Base-by-base conservation (phyloP, 64 coral and sea anemone genomes). In the Anthopleura sola region DNA sequence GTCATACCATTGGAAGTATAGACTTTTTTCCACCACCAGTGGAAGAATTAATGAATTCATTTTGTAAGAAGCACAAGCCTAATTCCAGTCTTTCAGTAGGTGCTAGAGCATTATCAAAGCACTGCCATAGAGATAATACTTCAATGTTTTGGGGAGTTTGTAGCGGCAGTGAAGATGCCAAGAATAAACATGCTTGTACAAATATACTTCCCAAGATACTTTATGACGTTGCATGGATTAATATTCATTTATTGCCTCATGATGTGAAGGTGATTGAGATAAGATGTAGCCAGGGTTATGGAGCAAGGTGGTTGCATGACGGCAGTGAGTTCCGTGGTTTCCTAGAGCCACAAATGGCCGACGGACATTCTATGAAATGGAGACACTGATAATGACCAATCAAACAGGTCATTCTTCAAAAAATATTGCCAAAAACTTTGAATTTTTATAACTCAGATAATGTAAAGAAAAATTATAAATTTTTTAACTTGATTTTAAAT, bases 291-390 rank as follows among this genome's bases (percentile, higher is more conserved):
- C 55, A 88, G 38, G 95, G 92, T 2, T 98, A 98, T 84, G 95
- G 95, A 38, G 95, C 91, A 9, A 84, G 95, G 5, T 98, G 95
- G 95, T 85, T 86, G 20, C 23, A 68, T 80, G 86, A 98, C 88
- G 95, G 95, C 51, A 86, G 44, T 28, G 71, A 84, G 7, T 98
- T 98, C 60, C 88, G 95, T 78, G 95, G 95, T 1, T 98, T 98
- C 88, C 77, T 98, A 34, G 95, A 98, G 44, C 95, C 95, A 37
- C 95, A 98, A 68, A 98, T 98, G 95, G 55, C 51, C 37, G 86
- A 98, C 60, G 95, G 95, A 29, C 95, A 98, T 86, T 60, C 82
- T 14, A 44, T 56, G 55, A 88, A 88, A 82, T 98, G 95, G 95
- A 98, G 49, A 84, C 95, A 98, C 79, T 98, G 31, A 71, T 14